phyloP scores from a whole-genome alignment of 2,797 vertebrate species.

The Phrynocephalus vlangalii region DNA sequence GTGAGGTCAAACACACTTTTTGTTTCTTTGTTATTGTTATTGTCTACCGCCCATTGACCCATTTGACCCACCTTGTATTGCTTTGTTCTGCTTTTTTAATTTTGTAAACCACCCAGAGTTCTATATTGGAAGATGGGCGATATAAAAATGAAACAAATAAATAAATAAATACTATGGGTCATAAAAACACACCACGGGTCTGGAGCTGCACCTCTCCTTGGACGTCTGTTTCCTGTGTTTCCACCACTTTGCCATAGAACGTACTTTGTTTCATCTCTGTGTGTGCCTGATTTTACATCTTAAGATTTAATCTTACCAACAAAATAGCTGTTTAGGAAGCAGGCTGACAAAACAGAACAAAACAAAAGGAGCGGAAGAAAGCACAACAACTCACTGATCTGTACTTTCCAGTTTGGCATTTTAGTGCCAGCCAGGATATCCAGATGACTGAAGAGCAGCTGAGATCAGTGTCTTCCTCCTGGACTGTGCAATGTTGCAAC shows the following conservation, averaged over 20 bases:
- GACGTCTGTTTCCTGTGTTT: slow-evolving; percentile 40
- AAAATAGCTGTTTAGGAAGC: slow-evolving; percentile 71
- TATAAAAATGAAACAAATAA: too few relatives aligned
- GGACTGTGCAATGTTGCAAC: background rate
- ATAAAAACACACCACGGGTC: slow-evolving; percentile 11
- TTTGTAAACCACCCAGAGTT: too few relatives aligned
- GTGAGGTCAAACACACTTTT: background rate
- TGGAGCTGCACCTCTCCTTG: slow-evolving; percentile 39
- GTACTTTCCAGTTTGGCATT: slow-evolving; percentile 63
- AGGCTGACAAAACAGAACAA: slow-evolving; percentile 51
- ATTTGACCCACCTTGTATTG: too few relatives aligned
- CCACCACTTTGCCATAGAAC: slow-evolving; percentile 56
- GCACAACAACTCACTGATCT: slow-evolving; percentile 47
- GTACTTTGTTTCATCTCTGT: slow-evolving; percentile 59
- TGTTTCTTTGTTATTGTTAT: too few relatives aligned
- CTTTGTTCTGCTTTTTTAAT: too few relatives aligned
- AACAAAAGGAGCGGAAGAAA: slow-evolving; percentile 60
- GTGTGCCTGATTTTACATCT: slow-evolving; percentile 65
- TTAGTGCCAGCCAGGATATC: slow-evolving; percentile 60
- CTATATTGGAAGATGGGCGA: too few relatives aligned
- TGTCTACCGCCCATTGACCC: too few relatives aligned
- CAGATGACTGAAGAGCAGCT: background rate
- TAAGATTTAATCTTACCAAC: slow-evolving; percentile 73
- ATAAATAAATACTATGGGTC: too few relatives aligned
- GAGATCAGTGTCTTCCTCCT: background rate